These are phyloP conservation scores for Spodoptera littoralis DNA, from an alignment of 2,888 invertebrate genomes.

Conservation along the genomic window DNA sequence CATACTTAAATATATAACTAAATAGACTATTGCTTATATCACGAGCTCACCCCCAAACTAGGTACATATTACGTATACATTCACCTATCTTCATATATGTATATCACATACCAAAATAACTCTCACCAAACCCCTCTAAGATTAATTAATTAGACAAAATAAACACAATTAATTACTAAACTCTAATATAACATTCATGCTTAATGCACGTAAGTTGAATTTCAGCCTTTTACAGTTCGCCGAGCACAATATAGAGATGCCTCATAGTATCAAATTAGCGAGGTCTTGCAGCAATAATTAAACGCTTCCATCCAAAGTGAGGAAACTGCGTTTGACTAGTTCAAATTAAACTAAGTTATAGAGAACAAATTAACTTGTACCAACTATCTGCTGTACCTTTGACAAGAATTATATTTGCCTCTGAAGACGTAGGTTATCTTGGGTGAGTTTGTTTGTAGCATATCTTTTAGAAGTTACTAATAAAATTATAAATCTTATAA, in stretches of 20 bases:
- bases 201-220: constrained; percentile 49
- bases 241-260: constrained; percentile 73
- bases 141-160: constrained; percentile 4
- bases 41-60: too few relatives aligned
- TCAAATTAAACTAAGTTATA: constrained; percentile 82
- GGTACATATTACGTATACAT: too few relatives aligned
- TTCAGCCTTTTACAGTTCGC: constrained; percentile 62
- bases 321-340: constrained; percentile 79
- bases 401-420: constrained; percentile 58
- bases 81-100: too few relatives aligned
- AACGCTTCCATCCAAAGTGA: constrained; percentile 67
- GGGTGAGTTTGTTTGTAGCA: constrained; percentile 7
- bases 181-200: constrained; percentile 22
- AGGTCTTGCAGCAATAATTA: constrained; percentile 81
- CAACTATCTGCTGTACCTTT: constrained; percentile 64
- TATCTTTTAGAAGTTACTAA: neutral
- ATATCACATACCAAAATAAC: too few relatives aligned
- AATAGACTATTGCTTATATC: too few relatives aligned
- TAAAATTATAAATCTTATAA: too few relatives aligned
- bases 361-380: constrained; percentile 75
- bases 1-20: too few relatives aligned
- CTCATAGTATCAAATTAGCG: constrained; percentile 79
- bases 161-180: constrained; percentile 1
- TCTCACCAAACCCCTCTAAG: neutral
- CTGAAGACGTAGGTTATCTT: constrained; percentile 17